phyloP scores from a whole-genome alignment of 92 coral and sea anemone species.

The Metridium senile region DNA sequence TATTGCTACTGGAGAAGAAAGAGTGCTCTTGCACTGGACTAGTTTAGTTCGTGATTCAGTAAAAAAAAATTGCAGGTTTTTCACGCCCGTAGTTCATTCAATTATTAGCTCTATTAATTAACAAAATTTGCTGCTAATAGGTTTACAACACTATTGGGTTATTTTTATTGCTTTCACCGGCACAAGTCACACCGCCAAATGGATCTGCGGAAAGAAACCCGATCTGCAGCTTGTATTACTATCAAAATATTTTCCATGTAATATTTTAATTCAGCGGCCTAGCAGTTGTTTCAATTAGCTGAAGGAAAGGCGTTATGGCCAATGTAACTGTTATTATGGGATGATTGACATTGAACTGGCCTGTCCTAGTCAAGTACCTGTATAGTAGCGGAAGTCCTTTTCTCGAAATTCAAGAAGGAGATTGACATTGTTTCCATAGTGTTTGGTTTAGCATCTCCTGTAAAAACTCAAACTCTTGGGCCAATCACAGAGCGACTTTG shows the following conservation, averaged over 20 bases:
- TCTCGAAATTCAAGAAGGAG: conserved; percentile 78
- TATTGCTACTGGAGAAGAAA: too few species aligned
- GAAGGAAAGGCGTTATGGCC: conserved; percentile 41
- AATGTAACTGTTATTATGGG: conserved; percentile 55
- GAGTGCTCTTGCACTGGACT: background rate
- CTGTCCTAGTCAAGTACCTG: conserved; percentile 73
- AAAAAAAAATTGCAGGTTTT: background rate
- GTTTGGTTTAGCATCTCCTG: conserved; percentile 91
- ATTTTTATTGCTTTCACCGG: conserved; percentile 49
- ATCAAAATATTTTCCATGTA: conserved; percentile 82
- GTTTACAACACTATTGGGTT: conserved; percentile 62
- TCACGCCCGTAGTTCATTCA: conserved; percentile 42
- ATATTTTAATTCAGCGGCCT: conserved; percentile 63
- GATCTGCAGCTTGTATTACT: conserved; percentile 75
- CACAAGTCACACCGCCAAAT: conserved; percentile 37
- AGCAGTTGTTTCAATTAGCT: conserved; percentile 56
- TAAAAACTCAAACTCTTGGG: conserved; percentile 82
- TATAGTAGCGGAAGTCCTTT: conserved; percentile 81
- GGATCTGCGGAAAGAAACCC: conserved; percentile 72
- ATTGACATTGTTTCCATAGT: conserved; percentile 95
- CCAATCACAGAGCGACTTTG: conserved; percentile 81
- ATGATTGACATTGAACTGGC: conserved; percentile 52
- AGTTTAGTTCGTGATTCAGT: background rate
- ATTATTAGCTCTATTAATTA: conserved; percentile 85
- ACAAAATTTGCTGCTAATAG: conserved; percentile 81